These are phyloP conservation scores for Tubulanus polymorphus DNA, from an alignment of 2,888 invertebrate genomes.

Conservation along the genomic window DNA sequence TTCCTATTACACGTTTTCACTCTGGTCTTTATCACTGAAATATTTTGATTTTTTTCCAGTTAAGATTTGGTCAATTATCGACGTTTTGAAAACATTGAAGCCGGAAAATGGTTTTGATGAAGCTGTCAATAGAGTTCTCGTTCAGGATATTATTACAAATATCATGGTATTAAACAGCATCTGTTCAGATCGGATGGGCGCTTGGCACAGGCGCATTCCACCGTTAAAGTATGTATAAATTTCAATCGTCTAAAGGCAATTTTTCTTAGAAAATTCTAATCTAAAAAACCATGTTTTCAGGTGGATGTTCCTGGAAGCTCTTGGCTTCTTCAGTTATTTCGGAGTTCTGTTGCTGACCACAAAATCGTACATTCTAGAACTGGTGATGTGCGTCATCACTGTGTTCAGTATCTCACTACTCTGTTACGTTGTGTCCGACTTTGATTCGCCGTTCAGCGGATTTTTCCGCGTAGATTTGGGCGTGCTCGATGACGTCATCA, in stretches of 20 bases:
- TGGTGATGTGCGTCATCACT: conserved; percentile 40
- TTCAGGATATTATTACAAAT: conserved; percentile 28
- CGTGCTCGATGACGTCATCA: conserved; percentile 28
- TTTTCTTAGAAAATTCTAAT: too few relatives aligned
- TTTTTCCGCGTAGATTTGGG: conserved; percentile 37
- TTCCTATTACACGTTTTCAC: too few relatives aligned
- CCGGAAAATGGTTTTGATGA: conserved; percentile 20
- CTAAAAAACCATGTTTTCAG: too few relatives aligned
- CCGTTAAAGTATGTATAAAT: conserved; percentile 34
- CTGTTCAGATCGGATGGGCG: conserved; percentile 36
- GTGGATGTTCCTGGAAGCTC: conserved; percentile 38
- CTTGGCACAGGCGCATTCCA: conserved; percentile 34
- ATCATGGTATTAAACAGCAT: conserved; percentile 35
- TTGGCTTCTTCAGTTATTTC: conserved; percentile 39
- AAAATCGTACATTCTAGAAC: conserved; percentile 32
- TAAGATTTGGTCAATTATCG: conserved; percentile 32
- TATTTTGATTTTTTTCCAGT: too few relatives aligned
- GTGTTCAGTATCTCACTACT: conserved; percentile 40
- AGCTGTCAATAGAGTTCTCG: conserved; percentile 26
- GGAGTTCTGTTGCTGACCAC: conserved; percentile 34
- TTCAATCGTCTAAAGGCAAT: too few relatives aligned
- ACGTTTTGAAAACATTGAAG: conserved; percentile 20
- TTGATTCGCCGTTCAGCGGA: conserved; percentile 35
- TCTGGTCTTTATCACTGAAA: too few relatives aligned
- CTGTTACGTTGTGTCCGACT: conserved; percentile 35